Evolutionary conservation across 2,888 invertebrate species (phyloP).

Genomic region (Sarcophaga variegata): DNA sequence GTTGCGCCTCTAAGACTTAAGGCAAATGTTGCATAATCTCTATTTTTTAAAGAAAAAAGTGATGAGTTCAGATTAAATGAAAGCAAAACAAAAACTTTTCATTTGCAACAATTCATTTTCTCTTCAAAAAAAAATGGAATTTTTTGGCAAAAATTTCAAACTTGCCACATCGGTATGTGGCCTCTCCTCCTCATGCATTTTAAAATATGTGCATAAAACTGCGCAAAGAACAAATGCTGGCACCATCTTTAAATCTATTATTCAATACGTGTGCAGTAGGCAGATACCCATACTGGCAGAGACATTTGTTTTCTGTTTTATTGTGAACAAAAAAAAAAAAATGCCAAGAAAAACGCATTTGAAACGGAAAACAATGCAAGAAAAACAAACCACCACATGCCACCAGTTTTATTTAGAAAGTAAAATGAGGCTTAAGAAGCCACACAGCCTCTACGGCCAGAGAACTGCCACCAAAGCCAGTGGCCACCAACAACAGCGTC

Average conservation of each 20-base stretch:
- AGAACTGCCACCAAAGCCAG: slow-evolving; percentile 1
- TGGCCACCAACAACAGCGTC: slow-evolving; percentile 21
- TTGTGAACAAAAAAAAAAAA: slow-evolving; percentile 6
- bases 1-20: slow-evolving; percentile 42
- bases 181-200: slow-evolving; percentile 48
- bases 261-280: too few relatives aligned
- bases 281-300: slow-evolving; percentile 1
- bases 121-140: not conserved
- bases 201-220: slow-evolving; percentile 67
- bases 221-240: slow-evolving; percentile 26
- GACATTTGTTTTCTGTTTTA: slow-evolving; percentile 40
- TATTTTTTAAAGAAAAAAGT: not conserved
- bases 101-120: not conserved
- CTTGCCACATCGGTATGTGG: slow-evolving; percentile 9
- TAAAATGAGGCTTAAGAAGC: slow-evolving; percentile 62
- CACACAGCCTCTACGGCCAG: slow-evolving; percentile 32
- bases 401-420: slow-evolving; percentile 66
- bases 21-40: slow-evolving; percentile 63
- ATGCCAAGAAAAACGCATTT: slow-evolving; percentile 16
- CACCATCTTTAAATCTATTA: slow-evolving; percentile 11
- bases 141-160: slow-evolving; percentile 49
- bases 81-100: too few relatives aligned
- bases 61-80: slow-evolving; percentile 30
- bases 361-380: slow-evolving; percentile 28
- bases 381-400: slow-evolving; percentile 16